Evolutionary conservation across 2,113 vertebrate genomes (phyloP).

Genomic region (Chelonoidis abingdonii): DNA sequence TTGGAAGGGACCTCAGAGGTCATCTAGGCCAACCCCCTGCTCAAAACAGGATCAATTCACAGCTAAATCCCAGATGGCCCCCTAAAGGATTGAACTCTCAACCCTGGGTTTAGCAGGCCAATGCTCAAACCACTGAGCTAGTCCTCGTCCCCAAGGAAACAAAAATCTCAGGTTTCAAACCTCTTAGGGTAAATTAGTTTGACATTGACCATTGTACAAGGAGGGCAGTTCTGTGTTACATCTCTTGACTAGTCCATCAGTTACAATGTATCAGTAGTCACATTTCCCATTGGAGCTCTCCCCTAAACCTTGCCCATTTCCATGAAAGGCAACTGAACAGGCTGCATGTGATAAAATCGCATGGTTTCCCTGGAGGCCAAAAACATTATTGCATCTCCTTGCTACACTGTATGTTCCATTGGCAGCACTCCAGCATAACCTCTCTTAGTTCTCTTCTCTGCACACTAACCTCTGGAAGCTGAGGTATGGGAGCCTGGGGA

Average conservation of each 20-base stretch:
- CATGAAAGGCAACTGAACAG: not conserved
- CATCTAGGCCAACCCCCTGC: no score
- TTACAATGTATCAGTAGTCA: not conserved
- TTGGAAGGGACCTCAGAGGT: no score
- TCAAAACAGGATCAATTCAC: no score
- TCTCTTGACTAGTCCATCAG: not conserved
- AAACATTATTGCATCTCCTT: not conserved
- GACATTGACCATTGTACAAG: not conserved
- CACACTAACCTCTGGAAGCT: not conserved
- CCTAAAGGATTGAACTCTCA: no score
- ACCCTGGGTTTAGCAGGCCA: no score
- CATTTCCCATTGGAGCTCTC: not conserved
- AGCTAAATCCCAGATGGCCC: no score
- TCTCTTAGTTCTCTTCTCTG: not conserved
- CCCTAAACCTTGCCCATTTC: accelerated
- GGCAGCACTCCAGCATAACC: not conserved
- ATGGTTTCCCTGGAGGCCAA: not conserved
- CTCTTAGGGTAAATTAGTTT: not conserved
- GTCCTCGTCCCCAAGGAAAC: not conserved
- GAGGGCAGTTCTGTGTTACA: not conserved
- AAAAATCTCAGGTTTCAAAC: not conserved
- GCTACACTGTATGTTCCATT: not conserved
- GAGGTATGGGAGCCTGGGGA: not conserved
- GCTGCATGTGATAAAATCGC: not conserved
- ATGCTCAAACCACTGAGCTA: no score